Percentiles rank a stretch among this genome's conserved stretches.
Evolutionary conservation across 2,797 vertebrate genomes (phyloP).

Genomic region (Labeo calbasu): DNA sequence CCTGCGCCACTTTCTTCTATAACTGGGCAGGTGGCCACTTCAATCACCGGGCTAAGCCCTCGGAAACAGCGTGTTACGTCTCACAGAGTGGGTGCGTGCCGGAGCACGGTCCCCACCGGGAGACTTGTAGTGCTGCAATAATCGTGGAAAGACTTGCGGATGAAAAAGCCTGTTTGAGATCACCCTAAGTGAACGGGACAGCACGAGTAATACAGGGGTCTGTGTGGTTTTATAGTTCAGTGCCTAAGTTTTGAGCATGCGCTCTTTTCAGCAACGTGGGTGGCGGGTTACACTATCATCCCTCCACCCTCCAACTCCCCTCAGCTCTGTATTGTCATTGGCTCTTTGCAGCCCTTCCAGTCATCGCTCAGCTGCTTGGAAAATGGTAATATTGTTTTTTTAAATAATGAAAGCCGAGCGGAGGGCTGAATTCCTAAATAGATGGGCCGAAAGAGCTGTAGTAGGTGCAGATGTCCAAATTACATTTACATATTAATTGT

Average conservation of each 20-base stretch:
- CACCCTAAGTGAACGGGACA: constrained; percentile 91
- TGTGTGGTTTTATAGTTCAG: constrained; percentile 95
- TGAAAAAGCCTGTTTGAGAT: constrained; percentile 83
- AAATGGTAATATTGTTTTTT: constrained; percentile 96
- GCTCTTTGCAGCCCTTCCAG: constrained; percentile 94
- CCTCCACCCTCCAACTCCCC: constrained; percentile 69
- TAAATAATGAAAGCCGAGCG: constrained; percentile 85
- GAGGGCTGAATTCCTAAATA: constrained; percentile 85
- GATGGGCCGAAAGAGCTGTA: constrained; percentile 76
- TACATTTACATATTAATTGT: constrained; percentile 88
- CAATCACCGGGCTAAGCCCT: constrained; percentile 68
- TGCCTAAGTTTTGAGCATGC: constrained; percentile 91
- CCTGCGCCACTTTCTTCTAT: constrained; percentile 57
- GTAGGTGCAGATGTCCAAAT: constrained; percentile 89
- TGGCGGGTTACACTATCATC: constrained; percentile 95
- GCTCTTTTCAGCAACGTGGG: constrained; percentile 96
- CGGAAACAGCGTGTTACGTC: constrained; percentile 66
- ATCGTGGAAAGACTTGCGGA: constrained; percentile 67
- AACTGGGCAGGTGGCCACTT: constrained; percentile 68
- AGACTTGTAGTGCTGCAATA: constrained; percentile 67
- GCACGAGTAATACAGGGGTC: constrained; percentile 92
- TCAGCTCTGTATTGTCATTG: constrained; percentile 91
- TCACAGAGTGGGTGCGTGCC: constrained; percentile 57
- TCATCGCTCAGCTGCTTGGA: constrained; percentile 94
- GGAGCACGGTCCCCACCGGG: constrained; percentile 47